Base-by-base conservation (phyloP, 2,888 invertebrate species). In the Trichacis sp. region DNA sequence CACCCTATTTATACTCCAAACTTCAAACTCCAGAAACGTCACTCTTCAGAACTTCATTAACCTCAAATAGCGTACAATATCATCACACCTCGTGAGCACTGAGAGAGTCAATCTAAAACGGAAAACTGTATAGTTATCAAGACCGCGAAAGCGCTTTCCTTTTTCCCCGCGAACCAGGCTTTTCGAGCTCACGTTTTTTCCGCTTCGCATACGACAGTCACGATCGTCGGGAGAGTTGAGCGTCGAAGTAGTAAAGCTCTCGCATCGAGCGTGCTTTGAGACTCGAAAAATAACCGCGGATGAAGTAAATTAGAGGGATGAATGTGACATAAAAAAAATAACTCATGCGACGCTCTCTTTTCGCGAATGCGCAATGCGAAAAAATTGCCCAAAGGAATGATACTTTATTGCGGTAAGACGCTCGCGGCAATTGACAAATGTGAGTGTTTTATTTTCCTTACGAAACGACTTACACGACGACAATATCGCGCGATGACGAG, bases 151-250 rank as follows among this genome's bases (percentile, higher is more conserved):
- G 49, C 36, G 53, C 19, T 48, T 54, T 55, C 46, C 55, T 46
- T 51, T 46, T 45, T 24, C 24, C 19, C 33, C 36, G 61, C 50
- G 54, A 61, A 61, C 50, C 54, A 40, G 48, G 61, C 46, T 54
- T 54, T 60, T 49, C 38, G 53, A 20, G 12, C 38, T 55, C 50
- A 15, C 54, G 45, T 49, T 53, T 45, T 46, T 61, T 61, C 49
- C 49, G 49, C 54, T 50, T 55, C 54, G 46, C 50, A 48, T 40
- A 20, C 43, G 30, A 40, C 38, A 43, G 60, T 54, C 48, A 60
- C 54, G 54, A 54, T 49, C 54, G 60, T 60, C 60, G 30, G 49
- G 60, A 53, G 53, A 53, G 45, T 60, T 43, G 52, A 60, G 53
- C 47, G 48, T 36, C 43, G 45, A 60, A 49, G 53, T 36, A 54